These are phyloP conservation scores for Thyatira batis DNA, from an alignment of 2,888 invertebrate genomes.

Conservation along the genomic window DNA sequence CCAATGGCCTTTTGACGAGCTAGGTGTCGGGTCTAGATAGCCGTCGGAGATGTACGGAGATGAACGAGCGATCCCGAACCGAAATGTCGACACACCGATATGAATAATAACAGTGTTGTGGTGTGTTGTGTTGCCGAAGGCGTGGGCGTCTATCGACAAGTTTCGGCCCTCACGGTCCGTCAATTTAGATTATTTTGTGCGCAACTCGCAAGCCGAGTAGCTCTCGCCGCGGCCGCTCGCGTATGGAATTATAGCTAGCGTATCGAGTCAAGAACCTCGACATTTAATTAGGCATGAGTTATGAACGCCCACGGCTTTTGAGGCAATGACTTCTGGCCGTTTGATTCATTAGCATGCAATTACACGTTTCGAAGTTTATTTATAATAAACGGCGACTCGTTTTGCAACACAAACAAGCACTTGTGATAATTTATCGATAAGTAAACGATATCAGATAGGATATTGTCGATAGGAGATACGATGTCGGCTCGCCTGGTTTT, in stretches of 20 bases:
- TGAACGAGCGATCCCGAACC: conserved; percentile 40
- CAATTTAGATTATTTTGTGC: conserved; percentile 40
- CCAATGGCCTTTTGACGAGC: conserved; percentile 64
- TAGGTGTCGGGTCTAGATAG: conserved; percentile 52
- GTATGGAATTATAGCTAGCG: conserved; percentile 39
- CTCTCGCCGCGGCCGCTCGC: conserved; percentile 26
- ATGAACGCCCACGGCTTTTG: conserved; percentile 64
- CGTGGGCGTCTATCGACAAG: conserved; percentile 28
- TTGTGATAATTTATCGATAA: conserved; percentile 8
- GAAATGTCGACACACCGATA: conserved; percentile 44
- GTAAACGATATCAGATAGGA: neutral
- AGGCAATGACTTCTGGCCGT: conserved; percentile 69
- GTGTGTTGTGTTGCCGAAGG: conserved; percentile 24
- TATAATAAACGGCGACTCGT: conserved; percentile 25
- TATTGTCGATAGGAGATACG: neutral
- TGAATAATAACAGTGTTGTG: conserved; percentile 43
- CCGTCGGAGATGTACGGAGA: conserved; percentile 40
- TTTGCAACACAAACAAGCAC: conserved; percentile 25
- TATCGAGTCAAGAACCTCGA: conserved; percentile 70
- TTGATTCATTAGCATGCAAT: conserved; percentile 66
- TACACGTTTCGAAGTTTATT: conserved; percentile 32
- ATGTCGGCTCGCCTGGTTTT: conserved; percentile 23
- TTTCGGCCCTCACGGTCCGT: conserved; percentile 27
- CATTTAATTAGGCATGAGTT: conserved; percentile 75
- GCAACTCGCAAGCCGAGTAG: conserved; percentile 31